Percentiles rank a stretch among this genome's conserved stretches.
Evolutionary conservation across 2,113 vertebrate genomes (phyloP).

Genomic region (Python bivittatus): DNA sequence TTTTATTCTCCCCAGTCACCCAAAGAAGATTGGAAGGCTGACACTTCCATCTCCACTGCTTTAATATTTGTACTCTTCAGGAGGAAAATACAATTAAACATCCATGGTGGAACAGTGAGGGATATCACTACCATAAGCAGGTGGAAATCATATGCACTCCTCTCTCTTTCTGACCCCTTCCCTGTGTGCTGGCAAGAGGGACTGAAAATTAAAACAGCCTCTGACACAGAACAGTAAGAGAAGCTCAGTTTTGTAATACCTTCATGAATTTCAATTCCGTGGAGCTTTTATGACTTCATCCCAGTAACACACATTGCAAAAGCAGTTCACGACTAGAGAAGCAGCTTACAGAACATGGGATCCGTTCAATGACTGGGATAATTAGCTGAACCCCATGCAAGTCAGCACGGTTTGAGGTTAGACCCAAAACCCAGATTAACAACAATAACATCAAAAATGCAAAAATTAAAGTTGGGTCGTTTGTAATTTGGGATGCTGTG

Average conservation of each 20-base stretch:
- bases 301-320: neutral
- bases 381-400: neutral
- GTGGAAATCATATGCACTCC: neutral
- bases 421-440: neutral
- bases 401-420: neutral
- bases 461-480: neutral
- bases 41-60: neutral
- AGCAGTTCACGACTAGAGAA: neutral
- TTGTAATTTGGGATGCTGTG: neutral
- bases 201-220: neutral
- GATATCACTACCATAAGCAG: neutral
- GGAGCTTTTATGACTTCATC: neutral
- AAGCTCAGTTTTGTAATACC: neutral
- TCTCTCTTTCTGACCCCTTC: neutral
- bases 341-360: neutral
- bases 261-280: neutral
- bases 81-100: neutral
- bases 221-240: neutral
- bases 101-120: neutral
- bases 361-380: neutral
- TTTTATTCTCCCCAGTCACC: neutral
- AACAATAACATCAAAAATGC: neutral
- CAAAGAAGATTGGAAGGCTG: neutral
- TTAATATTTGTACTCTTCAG: neutral
- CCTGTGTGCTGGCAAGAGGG: neutral